Evolutionary conservation across 2,113 vertebrate species (phyloP), one percentile per base, ranked within the genome.

Genomic region (Sapayoa aenigma): DNA sequence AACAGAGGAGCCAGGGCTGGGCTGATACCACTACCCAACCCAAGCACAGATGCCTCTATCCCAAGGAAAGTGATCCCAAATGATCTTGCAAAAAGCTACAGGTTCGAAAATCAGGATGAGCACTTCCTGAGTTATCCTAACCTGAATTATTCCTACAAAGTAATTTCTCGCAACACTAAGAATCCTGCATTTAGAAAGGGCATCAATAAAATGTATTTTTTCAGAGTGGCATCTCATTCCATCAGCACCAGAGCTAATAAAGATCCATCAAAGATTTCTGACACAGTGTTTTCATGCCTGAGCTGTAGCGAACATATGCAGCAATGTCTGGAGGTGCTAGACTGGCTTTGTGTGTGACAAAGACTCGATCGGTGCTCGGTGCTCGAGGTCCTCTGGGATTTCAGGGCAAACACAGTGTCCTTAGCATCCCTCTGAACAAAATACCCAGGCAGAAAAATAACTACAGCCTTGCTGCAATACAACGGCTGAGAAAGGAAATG

Each of bases 301-400:
- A 90, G 58, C 52, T 46, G 27, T 0, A 14, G n/a, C 0, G 4
- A 83, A 41, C 41, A 11, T 1, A 11, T 1, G 25, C 60, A 60
- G 53, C 0, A 0, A 31, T 18, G 53, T 14, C 75, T 66, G 58
- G 37, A 52, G 76, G 53, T 15, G 71, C 1, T 1, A 56, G 58
- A 44, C 27, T 28, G 44, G 21, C 41, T 65, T 5, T 46, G 23
- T 3, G 3, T 21, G 25, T 3, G 39, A 33, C 49, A 59, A 7
- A 50, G 28, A 13, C 47, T 47, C 8, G 0, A 7, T 20, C 37
- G 16, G 18, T 42, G 59, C 68, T 20, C 37, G 16, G 18, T 42
- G 59, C 68, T 49, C 65, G 2, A 77, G 63, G n/a, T 55, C 55
- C 68, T 46, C 46, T 27, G 47, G 23, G 42, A 58, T 25, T 67